These are phyloP conservation scores for Enchytraeus crypticus DNA, from an alignment of 2,888 invertebrate species.

Conservation along the genomic window DNA sequence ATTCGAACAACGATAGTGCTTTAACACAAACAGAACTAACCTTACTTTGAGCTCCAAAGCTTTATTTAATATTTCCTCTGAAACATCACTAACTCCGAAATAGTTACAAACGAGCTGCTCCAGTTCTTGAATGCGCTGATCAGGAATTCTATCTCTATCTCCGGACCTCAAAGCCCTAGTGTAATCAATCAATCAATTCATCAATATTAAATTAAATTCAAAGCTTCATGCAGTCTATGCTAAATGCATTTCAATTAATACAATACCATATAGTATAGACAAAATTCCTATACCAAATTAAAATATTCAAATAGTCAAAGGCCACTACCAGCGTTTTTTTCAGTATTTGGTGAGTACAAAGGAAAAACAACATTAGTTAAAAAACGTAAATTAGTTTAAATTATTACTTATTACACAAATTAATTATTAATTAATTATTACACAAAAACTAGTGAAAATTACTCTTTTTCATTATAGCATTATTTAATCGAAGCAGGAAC, in stretches of 20 bases:
- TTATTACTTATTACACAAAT: no score
- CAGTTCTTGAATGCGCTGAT: slow-evolving; percentile 51
- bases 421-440: no score
- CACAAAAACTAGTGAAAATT: neutral
- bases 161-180: slow-evolving; percentile 4
- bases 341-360: no score
- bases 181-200: neutral
- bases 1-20: no score
- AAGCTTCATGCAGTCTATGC: neutral
- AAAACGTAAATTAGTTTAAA: no score
- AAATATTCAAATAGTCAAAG: no score
- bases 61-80: slow-evolving; percentile 52
- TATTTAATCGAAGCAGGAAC: neutral
- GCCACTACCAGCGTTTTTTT: no score
- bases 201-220: neutral
- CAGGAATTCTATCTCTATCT: slow-evolving; percentile 53
- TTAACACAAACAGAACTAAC: slow-evolving; percentile 51
- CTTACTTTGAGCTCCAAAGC: slow-evolving; percentile 52
- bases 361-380: no score
- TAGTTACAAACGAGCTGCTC: slow-evolving; percentile 52
- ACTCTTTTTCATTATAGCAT: neutral
- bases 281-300: no score
- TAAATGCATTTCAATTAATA: no score
- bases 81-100: slow-evolving; percentile 52
- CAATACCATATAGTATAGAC: no score